Evolutionary conservation across 2,797 vertebrate genomes (phyloP), one percentile per base, ranked within the genome.

Genomic region (Salarias fasciatus): DNA sequence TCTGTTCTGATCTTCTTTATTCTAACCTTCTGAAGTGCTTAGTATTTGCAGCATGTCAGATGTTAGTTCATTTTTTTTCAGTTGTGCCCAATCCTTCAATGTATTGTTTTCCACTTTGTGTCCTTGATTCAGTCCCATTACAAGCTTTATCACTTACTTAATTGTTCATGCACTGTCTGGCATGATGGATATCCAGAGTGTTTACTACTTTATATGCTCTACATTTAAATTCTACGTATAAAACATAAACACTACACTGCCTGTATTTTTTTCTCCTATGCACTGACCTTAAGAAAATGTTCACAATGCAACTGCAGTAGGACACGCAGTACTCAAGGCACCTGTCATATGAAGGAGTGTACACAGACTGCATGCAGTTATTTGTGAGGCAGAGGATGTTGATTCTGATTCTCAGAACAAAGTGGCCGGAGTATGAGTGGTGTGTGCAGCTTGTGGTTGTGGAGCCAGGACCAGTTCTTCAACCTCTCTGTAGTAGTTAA

Each of bases 1-100:
- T n/a, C n/a, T 55, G 15, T 69, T 69, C 53, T 65, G 18, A 80
- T 69, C 55, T 0, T 44, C 47, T 38, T 9, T 59, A 9, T 50
- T 71, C 3, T 11, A 53, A 1, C n/a, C 46, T 42, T 50, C 31
- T 44, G 29, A 49, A 37, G 31, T 38, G 18, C 55, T 47, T 48
- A 11, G 33, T 28, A 30, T 63, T 51, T 48, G 31, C 45, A 33
- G 11, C 36, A 43, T 33, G 30, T 42, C 49, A 46, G 46, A 49
- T 62, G n/a, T 47, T 4, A 1, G 5, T 11, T 60, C 38, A 8
- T 13, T 37, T 33, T 37, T 33, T 15, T 10, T 24, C 15, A 48
- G 3, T 55, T 49, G 30, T 24, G 6, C 43, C 43, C 38, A 14
- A 42, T 43, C 66, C 36, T 40, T 11, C 47, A 30, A 33, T 12